Evolutionary conservation across 2,113 vertebrate genomes (phyloP), one percentile per base, ranked within the genome.

Genomic region (Perca fluviatilis): DNA sequence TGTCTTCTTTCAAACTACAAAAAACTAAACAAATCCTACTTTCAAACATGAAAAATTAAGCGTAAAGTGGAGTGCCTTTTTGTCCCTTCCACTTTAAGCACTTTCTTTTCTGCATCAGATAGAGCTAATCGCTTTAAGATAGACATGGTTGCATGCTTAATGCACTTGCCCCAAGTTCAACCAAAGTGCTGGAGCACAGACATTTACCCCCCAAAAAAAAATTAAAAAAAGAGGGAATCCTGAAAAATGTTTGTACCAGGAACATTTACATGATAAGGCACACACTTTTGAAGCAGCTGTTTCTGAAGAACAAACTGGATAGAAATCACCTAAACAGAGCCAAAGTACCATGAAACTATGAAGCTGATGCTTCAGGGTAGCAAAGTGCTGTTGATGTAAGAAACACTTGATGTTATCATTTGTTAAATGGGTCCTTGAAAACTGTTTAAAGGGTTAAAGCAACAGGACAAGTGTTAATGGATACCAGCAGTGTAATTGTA

Each of bases 361-460:
- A 6, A 60, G 69, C 62, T 72, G 47, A 23, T 43, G 36, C 36
- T 83, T 58, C 27, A 25, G 50, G 23, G 51, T 5, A 53, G n/a
- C 14, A 65, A 36, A 69, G 51, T 56, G 82, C 21, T 23, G 50
- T 4, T 60, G 33, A 54, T 65, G 40, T 15, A 30, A 58, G 65
- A 58, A 57, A 51, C 19, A 54, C 46, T 69, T 33, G 30, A 64
- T 50, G 16, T 49, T 77, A 33, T 66, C 27, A 51, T 50, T 67
- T 62, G 33, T 36, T 23, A 23, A 83, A 66, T 1, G 2, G 46
- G 43, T 50, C 33, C 67, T 68, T 62, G 33, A 53, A 74, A 66
- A 60, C 16, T 2, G 16, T 33, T 33, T 33, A 33, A 6, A 33
- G 6, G 33, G 33, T 56, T 36, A 67, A 51, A 30, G 56, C 30